Percentiles rank a stretch among this genome's conserved stretches.
phyloP scores from a whole-genome alignment of 2,113 vertebrate genomes.

The Oophaga pumilio region DNA sequence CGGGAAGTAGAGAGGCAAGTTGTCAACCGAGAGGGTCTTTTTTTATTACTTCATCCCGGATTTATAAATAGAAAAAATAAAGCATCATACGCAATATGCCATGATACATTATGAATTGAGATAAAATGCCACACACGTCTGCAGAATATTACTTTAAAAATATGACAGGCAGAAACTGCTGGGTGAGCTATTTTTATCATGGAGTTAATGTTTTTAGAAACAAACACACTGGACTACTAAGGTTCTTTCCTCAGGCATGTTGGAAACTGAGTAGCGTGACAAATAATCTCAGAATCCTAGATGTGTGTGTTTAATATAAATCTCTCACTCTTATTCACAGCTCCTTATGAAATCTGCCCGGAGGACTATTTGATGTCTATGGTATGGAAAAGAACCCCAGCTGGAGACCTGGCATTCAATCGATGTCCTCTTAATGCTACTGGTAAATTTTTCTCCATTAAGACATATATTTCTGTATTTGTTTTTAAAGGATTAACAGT shows the following conservation, averaged over 20 bases:
- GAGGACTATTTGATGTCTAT: conserved; percentile 95
- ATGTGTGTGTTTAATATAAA: conserved; percentile 57
- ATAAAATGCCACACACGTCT: conserved; percentile 6
- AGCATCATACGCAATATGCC: not conserved
- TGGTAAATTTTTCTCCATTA: conserved; percentile 72
- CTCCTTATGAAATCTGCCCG: conserved; percentile 97
- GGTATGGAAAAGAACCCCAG: conserved; percentile 97
- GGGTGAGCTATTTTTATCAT: conserved; percentile 34
- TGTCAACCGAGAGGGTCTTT: not conserved
- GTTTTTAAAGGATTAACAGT: conserved; percentile 17
- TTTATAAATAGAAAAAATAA: not conserved
- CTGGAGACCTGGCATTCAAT: conserved; percentile 95
- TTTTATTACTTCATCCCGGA: not conserved
- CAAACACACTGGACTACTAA: conserved; percentile 48
- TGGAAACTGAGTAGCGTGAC: conserved; percentile 55
- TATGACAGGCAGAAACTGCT: conserved; percentile 36
- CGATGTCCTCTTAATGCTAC: conserved; percentile 96
- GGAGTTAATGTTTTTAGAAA: conserved; percentile 44
- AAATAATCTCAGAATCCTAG: conserved; percentile 54
- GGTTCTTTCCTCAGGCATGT: conserved; percentile 52
- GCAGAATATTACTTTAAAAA: conserved; percentile 36
- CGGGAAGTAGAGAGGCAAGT: not conserved
- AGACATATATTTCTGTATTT: not conserved
- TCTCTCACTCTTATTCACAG: conserved; percentile 69
- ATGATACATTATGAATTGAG: conserved; percentile 3